Conservation (phyloP, 2,888 invertebrate genomes). For the Catonia carolina region DNA sequence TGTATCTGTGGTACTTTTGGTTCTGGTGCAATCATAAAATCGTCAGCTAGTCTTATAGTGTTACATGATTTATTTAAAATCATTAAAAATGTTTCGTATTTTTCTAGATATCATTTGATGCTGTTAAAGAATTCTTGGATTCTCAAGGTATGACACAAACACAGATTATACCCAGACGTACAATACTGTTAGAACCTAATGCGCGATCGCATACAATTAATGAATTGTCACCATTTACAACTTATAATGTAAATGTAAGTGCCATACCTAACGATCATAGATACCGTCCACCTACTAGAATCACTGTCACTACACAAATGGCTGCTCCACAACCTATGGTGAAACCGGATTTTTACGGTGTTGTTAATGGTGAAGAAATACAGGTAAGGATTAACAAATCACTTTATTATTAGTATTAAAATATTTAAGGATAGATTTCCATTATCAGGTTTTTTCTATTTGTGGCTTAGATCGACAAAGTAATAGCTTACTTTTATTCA, state of each 20-base stretch:
- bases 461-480: too few relatives aligned
- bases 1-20: too few relatives aligned
- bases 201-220: constrained; percentile 70
- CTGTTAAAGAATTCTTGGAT: constrained; percentile 89
- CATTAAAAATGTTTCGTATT: background rate
- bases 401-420: background rate
- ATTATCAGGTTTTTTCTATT: too few relatives aligned
- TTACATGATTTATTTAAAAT: constrained; percentile 52
- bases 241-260: constrained; percentile 77
- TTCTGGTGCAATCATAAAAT: too few relatives aligned
- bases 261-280: constrained; percentile 32
- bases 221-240: constrained; percentile 87
- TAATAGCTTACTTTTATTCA: too few relatives aligned
- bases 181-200: constrained; percentile 65
- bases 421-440: background rate
- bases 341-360: constrained; percentile 88
- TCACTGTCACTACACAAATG: constrained; percentile 93
- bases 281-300: constrained; percentile 85
- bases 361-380: constrained; percentile 77
- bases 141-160: constrained; percentile 89
- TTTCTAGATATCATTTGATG: constrained; percentile 70
- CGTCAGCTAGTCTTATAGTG: too few relatives aligned
- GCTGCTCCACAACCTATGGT: constrained; percentile 96
- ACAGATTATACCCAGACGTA: constrained; percentile 66
- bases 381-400: constrained; percentile 41